Evolutionary conservation across 2,113 vertebrate genomes (phyloP).

Genomic region (Solea senegalensis): DNA sequence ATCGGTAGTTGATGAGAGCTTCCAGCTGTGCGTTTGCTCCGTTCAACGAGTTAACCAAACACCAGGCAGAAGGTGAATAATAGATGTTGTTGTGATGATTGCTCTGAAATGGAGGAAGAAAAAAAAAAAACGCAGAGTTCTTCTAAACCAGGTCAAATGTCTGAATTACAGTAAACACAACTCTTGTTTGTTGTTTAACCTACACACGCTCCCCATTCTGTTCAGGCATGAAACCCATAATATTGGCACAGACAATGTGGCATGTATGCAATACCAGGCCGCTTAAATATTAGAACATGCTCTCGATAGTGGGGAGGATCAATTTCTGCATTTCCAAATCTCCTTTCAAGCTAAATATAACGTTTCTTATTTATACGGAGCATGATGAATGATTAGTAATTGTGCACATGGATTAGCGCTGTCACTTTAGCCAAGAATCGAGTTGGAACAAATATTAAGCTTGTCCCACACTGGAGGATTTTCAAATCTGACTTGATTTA

Average conservation of each 20-base stretch:
- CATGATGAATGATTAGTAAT: background rate
- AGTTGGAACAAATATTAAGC: no score
- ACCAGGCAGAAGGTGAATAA: slow-evolving; percentile 74
- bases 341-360: background rate
- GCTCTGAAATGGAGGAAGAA: slow-evolving; percentile 48
- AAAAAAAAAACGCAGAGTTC: background rate
- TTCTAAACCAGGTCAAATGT: slow-evolving; percentile 67
- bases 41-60: slow-evolving; percentile 61
- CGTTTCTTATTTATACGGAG: background rate
- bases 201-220: slow-evolving; percentile 18
- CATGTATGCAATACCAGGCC: background rate
- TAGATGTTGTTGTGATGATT: slow-evolving; percentile 71
- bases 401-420: background rate
- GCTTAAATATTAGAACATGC: background rate
- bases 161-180: slow-evolving; percentile 51
- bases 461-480: no score
- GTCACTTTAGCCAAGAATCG: no score
- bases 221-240: slow-evolving; percentile 37
- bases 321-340: slow-evolving; percentile 18
- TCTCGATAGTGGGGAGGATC: background rate
- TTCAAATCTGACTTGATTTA: no score
- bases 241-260: slow-evolving; percentile 14
- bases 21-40: slow-evolving; percentile 46
- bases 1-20: slow-evolving; percentile 22
- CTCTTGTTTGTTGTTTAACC: slow-evolving; percentile 57